phyloP scores from a whole-genome alignment of 37 sponge, comb jelly and placozoan genomes.

The Haliclona indistincta region DNA sequence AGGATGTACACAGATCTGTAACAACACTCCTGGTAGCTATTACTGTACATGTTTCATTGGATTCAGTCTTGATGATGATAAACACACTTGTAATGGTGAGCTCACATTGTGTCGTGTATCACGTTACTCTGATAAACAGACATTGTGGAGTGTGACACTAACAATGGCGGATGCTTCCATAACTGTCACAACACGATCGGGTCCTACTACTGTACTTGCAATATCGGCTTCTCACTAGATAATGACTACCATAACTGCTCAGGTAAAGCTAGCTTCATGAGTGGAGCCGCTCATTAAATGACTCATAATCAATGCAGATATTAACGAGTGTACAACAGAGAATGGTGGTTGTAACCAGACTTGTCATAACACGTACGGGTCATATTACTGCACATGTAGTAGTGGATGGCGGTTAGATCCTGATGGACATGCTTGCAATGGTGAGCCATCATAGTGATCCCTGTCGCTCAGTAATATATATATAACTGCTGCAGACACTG shows the following conservation, averaged over 20 bases:
- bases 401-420: conserved; percentile 6
- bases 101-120: no score
- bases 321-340: conserved; percentile 56
- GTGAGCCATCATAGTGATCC: no score
- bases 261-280: neutral
- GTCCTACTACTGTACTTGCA: conserved; percentile 6
- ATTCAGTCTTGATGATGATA: conserved; percentile 19
- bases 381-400: conserved; percentile 31
- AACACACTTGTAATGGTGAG: conserved; percentile 35
- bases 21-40: conserved; percentile 50
- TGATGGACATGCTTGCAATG: conserved; percentile 17
- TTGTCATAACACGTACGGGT: conserved; percentile 25
- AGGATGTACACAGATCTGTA: conserved; percentile 42
- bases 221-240: neutral
- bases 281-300: neutral
- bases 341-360: conserved; percentile 22
- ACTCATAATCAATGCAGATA: conserved; percentile 26
- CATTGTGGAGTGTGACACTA: neutral
- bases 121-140: neutral
- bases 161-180: conserved; percentile 1
- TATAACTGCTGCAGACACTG: conserved; percentile 25
- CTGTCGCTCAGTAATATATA: no score
- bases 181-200: neutral
- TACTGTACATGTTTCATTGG: conserved; percentile 44
- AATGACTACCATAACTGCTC: neutral